Evolutionary conservation across 2,113 vertebrate genomes (phyloP).

Genomic region (Pelecanus crispus): DNA sequence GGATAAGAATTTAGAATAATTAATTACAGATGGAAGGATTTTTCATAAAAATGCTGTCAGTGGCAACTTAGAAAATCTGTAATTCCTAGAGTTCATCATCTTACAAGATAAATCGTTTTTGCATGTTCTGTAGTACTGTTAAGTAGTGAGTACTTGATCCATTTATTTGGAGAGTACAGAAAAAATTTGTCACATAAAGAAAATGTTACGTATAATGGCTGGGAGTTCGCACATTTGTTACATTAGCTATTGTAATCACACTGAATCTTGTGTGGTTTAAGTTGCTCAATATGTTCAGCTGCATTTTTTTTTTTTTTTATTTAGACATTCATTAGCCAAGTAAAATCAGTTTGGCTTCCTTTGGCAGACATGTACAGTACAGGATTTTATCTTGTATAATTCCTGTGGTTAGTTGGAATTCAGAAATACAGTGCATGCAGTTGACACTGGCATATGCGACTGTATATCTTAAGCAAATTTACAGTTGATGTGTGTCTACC

Average conservation of each 20-base stretch:
- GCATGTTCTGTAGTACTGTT: neutral
- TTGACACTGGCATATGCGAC: accelerated
- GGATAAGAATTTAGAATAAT: slow-evolving; percentile 36
- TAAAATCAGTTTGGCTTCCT: neutral
- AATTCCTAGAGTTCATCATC: slow-evolving; percentile 16
- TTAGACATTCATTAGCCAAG: neutral
- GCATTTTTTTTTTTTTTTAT: neutral
- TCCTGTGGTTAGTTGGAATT: neutral
- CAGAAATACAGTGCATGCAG: neutral
- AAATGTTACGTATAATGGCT: neutral
- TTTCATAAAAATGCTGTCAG: neutral
- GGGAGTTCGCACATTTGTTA: neutral
- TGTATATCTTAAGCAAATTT: neutral
- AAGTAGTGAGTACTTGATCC: neutral
- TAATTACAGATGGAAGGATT: neutral
- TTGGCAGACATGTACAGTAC: neutral
- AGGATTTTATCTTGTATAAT: neutral
- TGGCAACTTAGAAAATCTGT: neutral
- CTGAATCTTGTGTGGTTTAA: neutral
- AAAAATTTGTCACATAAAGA: neutral
- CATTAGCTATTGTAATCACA: neutral
- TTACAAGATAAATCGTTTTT: neutral
- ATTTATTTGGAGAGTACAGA: neutral
- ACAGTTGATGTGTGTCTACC: neutral
- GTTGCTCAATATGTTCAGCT: neutral